phyloP scores from a whole-genome alignment of 2,888 invertebrate species.

The Nebria brevicollis region DNA sequence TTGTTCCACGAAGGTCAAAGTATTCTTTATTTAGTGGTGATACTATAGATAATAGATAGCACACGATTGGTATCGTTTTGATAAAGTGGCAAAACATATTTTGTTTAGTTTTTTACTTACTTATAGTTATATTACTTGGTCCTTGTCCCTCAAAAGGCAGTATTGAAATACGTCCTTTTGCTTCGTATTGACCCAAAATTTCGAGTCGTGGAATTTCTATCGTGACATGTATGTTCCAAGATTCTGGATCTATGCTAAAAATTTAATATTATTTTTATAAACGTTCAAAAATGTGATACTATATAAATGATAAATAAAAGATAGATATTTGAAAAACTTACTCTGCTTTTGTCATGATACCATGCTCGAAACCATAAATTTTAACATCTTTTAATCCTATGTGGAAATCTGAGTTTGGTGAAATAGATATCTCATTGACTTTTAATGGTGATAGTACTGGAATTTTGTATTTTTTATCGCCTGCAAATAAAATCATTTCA shows the following conservation, averaged over 20 bases:
- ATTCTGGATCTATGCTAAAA: neutral
- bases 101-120: neutral
- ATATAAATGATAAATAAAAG: neutral
- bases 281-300: too few species aligned
- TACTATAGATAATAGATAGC: too few species aligned
- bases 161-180: conserved; percentile 6
- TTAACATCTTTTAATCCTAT: conserved; percentile 52
- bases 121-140: neutral
- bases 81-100: neutral
- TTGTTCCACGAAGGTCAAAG: neutral
- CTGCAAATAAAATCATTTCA: conserved; percentile 31
- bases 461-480: conserved; percentile 55
- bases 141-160: conserved; percentile 14
- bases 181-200: neutral
- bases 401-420: conserved; percentile 51
- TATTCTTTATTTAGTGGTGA: too few species aligned
- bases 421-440: conserved; percentile 52
- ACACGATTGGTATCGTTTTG: too few species aligned
- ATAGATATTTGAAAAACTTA: conserved; percentile 38
- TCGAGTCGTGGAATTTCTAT: neutral
- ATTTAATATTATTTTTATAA: neutral
- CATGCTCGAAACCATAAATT: conserved; percentile 53
- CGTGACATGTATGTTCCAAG: neutral
- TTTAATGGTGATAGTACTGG: conserved; percentile 55
- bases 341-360: conserved; percentile 49